Conservation (phyloP, 2,888 invertebrate species). For the Steinernema hermaphroditum region DNA sequence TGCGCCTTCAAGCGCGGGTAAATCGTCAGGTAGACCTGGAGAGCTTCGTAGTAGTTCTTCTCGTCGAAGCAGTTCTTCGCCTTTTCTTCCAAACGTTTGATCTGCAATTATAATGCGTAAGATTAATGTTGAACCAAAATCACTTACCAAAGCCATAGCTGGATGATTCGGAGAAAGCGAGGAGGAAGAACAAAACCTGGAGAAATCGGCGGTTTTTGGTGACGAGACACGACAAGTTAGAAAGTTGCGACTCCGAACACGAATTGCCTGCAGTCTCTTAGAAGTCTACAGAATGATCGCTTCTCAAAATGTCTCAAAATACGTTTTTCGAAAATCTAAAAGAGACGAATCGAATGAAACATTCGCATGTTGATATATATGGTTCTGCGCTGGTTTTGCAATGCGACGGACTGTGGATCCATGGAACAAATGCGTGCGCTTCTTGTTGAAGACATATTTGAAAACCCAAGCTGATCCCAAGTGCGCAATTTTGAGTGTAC, state of each 20-base stretch:
- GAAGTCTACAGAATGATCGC: no score
- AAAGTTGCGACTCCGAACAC: background rate
- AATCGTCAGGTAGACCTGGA: slow-evolving; percentile 57
- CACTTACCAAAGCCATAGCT: slow-evolving; percentile 10
- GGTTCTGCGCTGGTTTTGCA: no score
- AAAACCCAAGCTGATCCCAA: no score
- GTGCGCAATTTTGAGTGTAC: no score
- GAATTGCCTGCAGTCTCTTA: no score
- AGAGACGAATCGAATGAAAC: no score
- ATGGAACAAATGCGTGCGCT: no score
- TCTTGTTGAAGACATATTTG: background rate
- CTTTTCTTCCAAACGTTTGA: slow-evolving; percentile 16
- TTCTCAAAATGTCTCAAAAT: no score
- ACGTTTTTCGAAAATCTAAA: no score
- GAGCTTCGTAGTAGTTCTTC: slow-evolving; percentile 59
- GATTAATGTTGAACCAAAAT: background rate
- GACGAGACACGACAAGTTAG: background rate
- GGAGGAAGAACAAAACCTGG: background rate
- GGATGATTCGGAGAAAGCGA: background rate
- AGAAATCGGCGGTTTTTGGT: background rate
- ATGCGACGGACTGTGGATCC: no score
- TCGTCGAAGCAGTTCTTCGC: slow-evolving; percentile 40
- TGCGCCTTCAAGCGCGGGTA: slow-evolving; percentile 45
- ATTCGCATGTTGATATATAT: no score
- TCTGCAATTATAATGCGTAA: background rate